These are phyloP conservation scores for Melanotaenia parkinsoni DNA, from an alignment of 2,797 vertebrate species.

Conservation along the genomic window DNA sequence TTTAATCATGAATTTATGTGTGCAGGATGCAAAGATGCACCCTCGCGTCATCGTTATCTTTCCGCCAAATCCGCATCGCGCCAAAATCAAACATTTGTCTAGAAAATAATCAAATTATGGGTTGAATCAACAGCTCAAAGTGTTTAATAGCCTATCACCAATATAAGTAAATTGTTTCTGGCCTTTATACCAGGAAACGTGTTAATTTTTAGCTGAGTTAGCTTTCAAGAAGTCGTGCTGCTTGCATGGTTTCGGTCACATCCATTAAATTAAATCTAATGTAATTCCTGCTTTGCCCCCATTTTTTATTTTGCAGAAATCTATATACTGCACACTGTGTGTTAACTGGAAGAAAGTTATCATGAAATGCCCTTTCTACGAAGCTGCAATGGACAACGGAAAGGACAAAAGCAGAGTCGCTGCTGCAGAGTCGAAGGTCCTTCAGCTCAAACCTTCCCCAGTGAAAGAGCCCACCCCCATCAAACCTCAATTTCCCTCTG, in stretches of 20 bases:
- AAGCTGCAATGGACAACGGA: conserved; percentile 23
- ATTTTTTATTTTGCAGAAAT: conserved; percentile 25
- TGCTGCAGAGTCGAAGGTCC: conserved; percentile 20
- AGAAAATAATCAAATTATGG: not conserved
- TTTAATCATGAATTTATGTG: not conserved
- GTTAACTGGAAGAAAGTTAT: not conserved
- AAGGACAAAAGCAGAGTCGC: conserved; percentile 48
- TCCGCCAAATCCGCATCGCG: conserved; percentile 69
- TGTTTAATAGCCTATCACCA: accelerated
- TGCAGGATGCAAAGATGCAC: not conserved
- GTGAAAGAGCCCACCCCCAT: conserved; percentile 51
- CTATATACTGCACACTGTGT: not conserved
- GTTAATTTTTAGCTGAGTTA: not conserved
- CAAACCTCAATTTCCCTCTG: conserved; percentile 49
- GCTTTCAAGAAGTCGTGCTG: conserved; percentile 4
- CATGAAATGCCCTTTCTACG: conserved; percentile 67
- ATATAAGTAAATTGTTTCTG: accelerated
- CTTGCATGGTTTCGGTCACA: too few relatives aligned
- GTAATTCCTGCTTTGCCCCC: not conserved
- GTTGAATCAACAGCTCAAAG: not conserved
- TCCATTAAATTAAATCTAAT: not conserved
- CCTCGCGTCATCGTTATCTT: conserved; percentile 31
- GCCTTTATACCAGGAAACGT: not conserved
- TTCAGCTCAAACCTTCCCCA: conserved; percentile 54
- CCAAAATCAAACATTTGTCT: conserved; percentile 47